Conservation (phyloP, 2,888 invertebrate species). For the Chrysodeixis includens region DNA sequence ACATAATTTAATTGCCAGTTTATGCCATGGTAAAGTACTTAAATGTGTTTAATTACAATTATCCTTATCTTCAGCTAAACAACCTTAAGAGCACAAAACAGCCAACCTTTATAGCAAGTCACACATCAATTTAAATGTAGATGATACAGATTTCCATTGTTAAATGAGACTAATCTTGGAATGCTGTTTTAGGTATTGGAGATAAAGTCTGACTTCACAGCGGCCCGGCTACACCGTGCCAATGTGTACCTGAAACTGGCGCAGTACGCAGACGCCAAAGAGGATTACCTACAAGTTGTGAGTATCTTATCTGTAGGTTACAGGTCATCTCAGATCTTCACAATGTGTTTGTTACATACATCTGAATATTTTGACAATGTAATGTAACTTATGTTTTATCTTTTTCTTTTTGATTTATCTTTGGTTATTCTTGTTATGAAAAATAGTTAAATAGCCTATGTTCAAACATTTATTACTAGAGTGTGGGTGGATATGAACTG, state of each 20-base stretch:
- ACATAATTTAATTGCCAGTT: neutral
- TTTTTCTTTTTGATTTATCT: neutral
- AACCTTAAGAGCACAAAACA: neutral
- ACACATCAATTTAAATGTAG: no score
- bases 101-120: no score
- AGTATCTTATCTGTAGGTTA: conserved; percentile 77
- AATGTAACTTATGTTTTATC: no score
- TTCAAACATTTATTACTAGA: neutral
- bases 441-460: neutral
- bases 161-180: no score
- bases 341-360: neutral
- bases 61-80: neutral
- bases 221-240: conserved; percentile 95
- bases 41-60: neutral
- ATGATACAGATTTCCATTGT: no score
- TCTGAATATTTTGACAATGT: no score
- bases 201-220: conserved; percentile 97
- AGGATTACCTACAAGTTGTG: conserved; percentile 96
- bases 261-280: conserved; percentile 93
- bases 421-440: neutral
- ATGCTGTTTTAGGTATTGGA: conserved; percentile 91
- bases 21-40: neutral
- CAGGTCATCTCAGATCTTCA: neutral
- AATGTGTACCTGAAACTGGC: conserved; percentile 97
- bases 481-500: conserved; percentile 18